Percentiles rank a stretch among this genome's conserved stretches.
These are phyloP conservation scores for Stenoptilia bipunctidactyla DNA, from an alignment of 2,888 invertebrate species.

Conservation along the genomic window DNA sequence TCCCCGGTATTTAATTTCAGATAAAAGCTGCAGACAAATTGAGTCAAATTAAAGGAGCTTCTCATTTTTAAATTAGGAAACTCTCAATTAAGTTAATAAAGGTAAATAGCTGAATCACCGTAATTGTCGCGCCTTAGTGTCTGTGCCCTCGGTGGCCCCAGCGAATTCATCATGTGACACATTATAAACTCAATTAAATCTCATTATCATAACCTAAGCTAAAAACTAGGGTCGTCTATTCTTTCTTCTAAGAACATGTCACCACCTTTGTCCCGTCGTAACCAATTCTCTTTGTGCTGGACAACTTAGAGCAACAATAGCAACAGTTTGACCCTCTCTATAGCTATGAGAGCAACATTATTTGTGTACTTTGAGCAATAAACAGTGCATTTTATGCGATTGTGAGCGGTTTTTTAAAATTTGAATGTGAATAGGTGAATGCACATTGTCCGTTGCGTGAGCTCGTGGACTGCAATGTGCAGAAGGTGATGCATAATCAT, in stretches of 20 bases:
- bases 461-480: slow-evolving; percentile 63
- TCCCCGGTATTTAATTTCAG: slow-evolving; percentile 25
- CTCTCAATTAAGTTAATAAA: slow-evolving; percentile 11
- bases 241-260: slow-evolving; percentile 48
- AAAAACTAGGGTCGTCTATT: slow-evolving; percentile 37
- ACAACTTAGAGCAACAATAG: slow-evolving; percentile 62
- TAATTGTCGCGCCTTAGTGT: slow-evolving; percentile 49
- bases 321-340: slow-evolving; percentile 63
- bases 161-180: slow-evolving; percentile 50
- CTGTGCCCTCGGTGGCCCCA: slow-evolving; percentile 22
- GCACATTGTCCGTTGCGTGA: slow-evolving; percentile 67
- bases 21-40: slow-evolving; percentile 15
- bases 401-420: slow-evolving; percentile 43
- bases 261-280: slow-evolving; percentile 63
- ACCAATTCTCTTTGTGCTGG: slow-evolving; percentile 51
- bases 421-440: slow-evolving; percentile 61
- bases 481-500: slow-evolving; percentile 63
- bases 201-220: slow-evolving; percentile 59
- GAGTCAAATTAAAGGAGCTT: too few relatives aligned
- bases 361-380: slow-evolving; percentile 71
- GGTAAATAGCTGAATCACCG: slow-evolving; percentile 33
- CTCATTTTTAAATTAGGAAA: not conserved
- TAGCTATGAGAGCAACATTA: slow-evolving; percentile 51
- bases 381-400: slow-evolving; percentile 69
- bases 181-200: slow-evolving; percentile 72